phyloP scores from a whole-genome alignment of 2,888 invertebrate genomes.

The Cataglyphis albicans region DNA sequence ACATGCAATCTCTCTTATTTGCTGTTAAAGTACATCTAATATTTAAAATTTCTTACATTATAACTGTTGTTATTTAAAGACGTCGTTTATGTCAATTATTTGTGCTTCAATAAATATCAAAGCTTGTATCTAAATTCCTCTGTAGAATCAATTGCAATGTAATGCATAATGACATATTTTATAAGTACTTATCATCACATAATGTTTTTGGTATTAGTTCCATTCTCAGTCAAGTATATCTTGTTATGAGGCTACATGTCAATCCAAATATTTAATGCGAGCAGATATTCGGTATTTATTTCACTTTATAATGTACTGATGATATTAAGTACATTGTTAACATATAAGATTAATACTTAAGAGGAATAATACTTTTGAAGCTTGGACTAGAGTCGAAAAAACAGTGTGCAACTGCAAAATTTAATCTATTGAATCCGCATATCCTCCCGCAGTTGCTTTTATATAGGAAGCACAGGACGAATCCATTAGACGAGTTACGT shows the following conservation, averaged over 20 bases:
- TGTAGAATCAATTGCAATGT: not conserved
- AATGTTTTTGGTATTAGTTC: not conserved
- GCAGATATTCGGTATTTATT: not conserved
- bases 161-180: not conserved
- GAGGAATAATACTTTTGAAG: not conserved
- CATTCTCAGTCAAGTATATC: not conserved
- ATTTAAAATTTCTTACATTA: constrained; percentile 1
- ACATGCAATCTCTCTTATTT: not conserved
- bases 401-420: not conserved
- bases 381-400: not conserved
- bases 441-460: not conserved
- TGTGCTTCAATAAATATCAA: constrained; percentile 5
- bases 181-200: not conserved
- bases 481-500: not conserved
- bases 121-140: not conserved
- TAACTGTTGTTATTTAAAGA: constrained; percentile 1
- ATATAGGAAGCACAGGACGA: not conserved
- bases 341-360: not conserved
- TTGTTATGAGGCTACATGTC: not conserved
- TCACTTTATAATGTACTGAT: not conserved
- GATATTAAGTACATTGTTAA: not conserved
- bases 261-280: not conserved
- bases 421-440: not conserved
- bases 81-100: not conserved
- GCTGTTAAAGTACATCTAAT: constrained; percentile 7